Base-by-base conservation (phyloP, 2,797 vertebrate genomes). In the Choloepus didactylus region DNA sequence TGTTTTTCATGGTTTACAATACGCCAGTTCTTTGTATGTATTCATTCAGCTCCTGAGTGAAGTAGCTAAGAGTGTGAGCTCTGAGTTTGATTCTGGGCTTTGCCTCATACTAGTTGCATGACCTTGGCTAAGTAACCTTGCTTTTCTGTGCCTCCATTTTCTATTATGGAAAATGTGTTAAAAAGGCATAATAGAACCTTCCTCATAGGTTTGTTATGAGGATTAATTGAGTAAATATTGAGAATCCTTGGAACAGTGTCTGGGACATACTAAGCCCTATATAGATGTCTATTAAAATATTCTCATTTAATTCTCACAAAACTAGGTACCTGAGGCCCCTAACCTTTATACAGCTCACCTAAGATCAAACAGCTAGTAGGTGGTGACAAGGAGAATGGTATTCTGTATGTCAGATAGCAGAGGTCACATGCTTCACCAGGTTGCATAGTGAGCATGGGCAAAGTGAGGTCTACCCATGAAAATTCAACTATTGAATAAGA, bases 221-320 rank as follows among this genome's bases (percentile, higher is more conserved):
- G 6, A 75, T 54, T 62, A 44, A 62, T 35, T 88, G 66, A 84
- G 46, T 41, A 31, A 60, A 62, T 85, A 64, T 16, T 91, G 66
- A 23, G 15, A 46, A 93, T 70, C 94, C 59, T 76, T 87, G 6
- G 79, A 94, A 86, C 6, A 66, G 25, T 77, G 9, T 92, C 38
- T 73, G 25, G 25, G 29, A 82, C 11, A 46, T 56, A 29, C 8
- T 51, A 77, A 88, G 35, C n/a, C 90, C 46, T 38, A 51, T 15
- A 12, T 19, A 69, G 92, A 46, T 35, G 12, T 35, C 70, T 82
- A 76, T 86, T 35, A 76, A 41, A 86, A 51, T 46, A 44, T 75
- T 95, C 88, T 67, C 9, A 70, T 75, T 93, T 88, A 56, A 56
- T 56, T 56, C 54, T 19, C 54, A 76, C 84, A 91, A 96, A 11